phyloP scores from a whole-genome alignment of 2,888 invertebrate genomes.

The Diarsia rubi region DNA sequence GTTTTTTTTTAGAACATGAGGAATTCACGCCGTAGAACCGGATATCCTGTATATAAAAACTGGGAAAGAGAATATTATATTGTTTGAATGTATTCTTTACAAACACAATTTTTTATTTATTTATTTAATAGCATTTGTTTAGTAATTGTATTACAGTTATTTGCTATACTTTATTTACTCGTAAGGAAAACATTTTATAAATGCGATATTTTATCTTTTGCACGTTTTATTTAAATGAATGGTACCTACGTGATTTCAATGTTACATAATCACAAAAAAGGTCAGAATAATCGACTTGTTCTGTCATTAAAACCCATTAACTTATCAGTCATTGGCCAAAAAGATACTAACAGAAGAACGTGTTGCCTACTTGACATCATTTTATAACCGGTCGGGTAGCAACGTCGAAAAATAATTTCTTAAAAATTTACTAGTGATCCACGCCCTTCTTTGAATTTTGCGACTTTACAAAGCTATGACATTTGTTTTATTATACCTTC shows the following conservation, averaged over 20 bases:
- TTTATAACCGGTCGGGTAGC: slow-evolving; percentile 27
- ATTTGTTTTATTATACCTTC: neutral
- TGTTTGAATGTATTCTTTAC: neutral
- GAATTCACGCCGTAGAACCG: neutral
- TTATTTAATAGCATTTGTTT: too few relatives aligned
- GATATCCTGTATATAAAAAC: neutral
- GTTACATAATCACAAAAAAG: neutral
- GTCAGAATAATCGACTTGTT: neutral
- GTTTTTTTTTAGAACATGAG: neutral
- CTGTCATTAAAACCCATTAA: neutral
- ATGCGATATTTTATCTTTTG: too few relatives aligned
- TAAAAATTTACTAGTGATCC: neutral
- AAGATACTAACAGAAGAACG: neutral
- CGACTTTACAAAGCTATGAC: neutral
- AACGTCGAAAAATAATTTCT: neutral
- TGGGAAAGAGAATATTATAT: neutral
- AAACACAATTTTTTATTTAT: too few relatives aligned
- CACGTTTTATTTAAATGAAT: neutral
- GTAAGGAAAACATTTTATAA: neutral
- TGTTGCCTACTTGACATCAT: neutral
- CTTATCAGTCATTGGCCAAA: neutral
- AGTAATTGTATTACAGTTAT: too few relatives aligned
- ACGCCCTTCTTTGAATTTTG: neutral
- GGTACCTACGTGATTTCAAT: neutral
- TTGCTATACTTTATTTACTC: neutral